These are phyloP conservation scores for Platyscapa corneri DNA, from an alignment of 1,140 invertebrate species.

Conservation along the genomic window DNA sequence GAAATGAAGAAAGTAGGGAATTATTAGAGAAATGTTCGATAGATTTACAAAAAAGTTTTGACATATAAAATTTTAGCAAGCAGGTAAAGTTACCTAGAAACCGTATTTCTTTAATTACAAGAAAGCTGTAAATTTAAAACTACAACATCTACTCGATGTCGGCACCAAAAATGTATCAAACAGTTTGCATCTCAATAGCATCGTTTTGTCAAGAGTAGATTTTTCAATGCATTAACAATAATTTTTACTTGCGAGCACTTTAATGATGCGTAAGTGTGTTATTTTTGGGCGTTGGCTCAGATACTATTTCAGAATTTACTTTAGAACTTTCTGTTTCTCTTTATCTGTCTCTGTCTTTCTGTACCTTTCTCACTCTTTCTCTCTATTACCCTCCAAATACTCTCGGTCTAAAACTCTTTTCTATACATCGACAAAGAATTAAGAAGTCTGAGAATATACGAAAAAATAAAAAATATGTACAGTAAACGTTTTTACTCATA, in stretches of 20 bases:
- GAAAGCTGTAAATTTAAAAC: conserved; percentile 26
- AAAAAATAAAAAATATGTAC: too few relatives aligned
- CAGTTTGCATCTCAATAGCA: conserved; percentile 25
- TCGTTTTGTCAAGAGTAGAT: not conserved
- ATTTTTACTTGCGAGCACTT: conserved; percentile 28
- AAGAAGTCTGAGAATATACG: not conserved
- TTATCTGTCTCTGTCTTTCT: too few relatives aligned
- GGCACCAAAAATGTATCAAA: conserved; percentile 34
- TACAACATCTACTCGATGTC: not conserved
- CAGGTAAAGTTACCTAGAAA: too few relatives aligned
- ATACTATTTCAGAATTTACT: conserved; percentile 61
- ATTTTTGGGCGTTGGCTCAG: conserved; percentile 60
- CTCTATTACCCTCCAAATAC: not conserved
- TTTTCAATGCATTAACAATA: conserved; percentile 45
- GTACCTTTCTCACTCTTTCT: not conserved
- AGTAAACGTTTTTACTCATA: too few relatives aligned
- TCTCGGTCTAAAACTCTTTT: not conserved
- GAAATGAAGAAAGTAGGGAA: too few relatives aligned
- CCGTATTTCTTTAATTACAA: too few relatives aligned
- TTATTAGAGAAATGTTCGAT: too few relatives aligned
- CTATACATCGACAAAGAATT: not conserved
- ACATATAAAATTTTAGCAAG: too few relatives aligned
- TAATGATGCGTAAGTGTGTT: conserved; percentile 54
- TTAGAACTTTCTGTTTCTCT: conserved; percentile 45
- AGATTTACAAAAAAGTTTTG: too few relatives aligned